Base-by-base conservation (phyloP, 2,113 vertebrate genomes). In the Lepisosteus oculatus region DNA sequence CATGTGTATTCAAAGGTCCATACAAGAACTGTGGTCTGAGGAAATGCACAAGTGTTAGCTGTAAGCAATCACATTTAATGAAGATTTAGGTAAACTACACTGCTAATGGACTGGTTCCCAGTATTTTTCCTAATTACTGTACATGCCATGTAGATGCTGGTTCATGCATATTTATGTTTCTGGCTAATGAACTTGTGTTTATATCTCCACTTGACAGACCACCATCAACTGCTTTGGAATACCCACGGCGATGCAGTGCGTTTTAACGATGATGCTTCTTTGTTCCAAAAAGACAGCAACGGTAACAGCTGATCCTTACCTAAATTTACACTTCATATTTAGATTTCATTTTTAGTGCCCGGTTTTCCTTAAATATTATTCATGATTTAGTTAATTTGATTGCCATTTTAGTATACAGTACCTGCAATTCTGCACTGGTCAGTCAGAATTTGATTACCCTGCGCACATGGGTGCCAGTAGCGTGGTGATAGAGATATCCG, bases 91-190 rank as follows among this genome's bases (percentile, higher is more conserved):
- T n/a, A 29, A 15, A 61, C 3, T 43, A 3, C 13, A 15, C 8
- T 61, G 56, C 14, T 9, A 43, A 13, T 70, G 43, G 57, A 43
- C 44, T 7, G 15, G 42, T 8, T 61, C 57, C n/a, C 42, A 5
- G 8, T 15, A 14, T 14, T 43, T 43, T 43, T 29, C 13, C 8
- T 61, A 70, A 70, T 70, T 70, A 17, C 57, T n/a, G n/a, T n/a
- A n/a, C n/a, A 17, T 17, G 55, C 56, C 43, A 12, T 55, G 14
- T 55, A 17, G 7, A 7, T 41, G 55, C 42, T 17, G 56, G 1
- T 43, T n/a, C 43, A 29, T 70, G 68, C 55, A 70, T 61, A 61
- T 70, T 61, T 54, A 69, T 29, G 15, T 15, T 54, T 43, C 29
- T 42, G 29, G 56, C 14, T 43, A 8, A 65, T 41, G 43, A 44